Evolutionary conservation across 2,888 invertebrate species (phyloP), one percentile per base, ranked within the genome.

Genomic region (Apamea epomidion): DNA sequence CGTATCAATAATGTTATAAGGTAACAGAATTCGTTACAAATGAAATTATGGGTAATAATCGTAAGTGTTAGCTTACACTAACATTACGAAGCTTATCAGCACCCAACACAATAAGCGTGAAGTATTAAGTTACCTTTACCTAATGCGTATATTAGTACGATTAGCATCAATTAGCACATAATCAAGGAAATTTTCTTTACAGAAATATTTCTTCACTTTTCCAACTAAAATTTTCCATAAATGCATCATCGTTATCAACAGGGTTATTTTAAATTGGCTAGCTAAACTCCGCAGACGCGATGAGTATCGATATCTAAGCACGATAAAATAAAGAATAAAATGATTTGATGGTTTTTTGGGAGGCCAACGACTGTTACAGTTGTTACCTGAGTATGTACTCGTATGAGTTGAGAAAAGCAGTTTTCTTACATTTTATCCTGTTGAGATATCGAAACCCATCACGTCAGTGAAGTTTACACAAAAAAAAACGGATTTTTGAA

Each of bases 141-240:
- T 12, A 18, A 25, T 45, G 25, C 37, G 21, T 48, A 32, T 48
- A 32, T 58, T 45, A 37, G 6, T 37, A 37, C 37, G 37, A 37
- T 37, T 37, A 65, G 10, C 32, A 25, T n/a, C 77, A 76, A 54
- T 54, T 78, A 58, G 18, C 12, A 58, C 32, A 67, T 67, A 45
- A 78, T 77, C 32, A 18, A 29, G 14, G 14, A 29, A 62, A 25
- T 58, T 8, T 21, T 58, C 6, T 29, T 32, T n/a, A 45, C n/a
- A 48, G 7, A 58, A 67, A n/a, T 58, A 67, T 58, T 67, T 37
- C 6, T 37, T 37, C 37, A 37, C 37, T 6, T 37, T 37, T 37
- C 37, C 37, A 37, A 37, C 6, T 37, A 37, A 37, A 75, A 42
- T 70, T 54, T 58, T 69, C 16, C 14, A 2, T 18, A 42, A n/a